Evolutionary conservation across 2,113 vertebrate genomes (phyloP), one percentile per base, ranked within the genome.

Genomic region (Menidia beryllina): DNA sequence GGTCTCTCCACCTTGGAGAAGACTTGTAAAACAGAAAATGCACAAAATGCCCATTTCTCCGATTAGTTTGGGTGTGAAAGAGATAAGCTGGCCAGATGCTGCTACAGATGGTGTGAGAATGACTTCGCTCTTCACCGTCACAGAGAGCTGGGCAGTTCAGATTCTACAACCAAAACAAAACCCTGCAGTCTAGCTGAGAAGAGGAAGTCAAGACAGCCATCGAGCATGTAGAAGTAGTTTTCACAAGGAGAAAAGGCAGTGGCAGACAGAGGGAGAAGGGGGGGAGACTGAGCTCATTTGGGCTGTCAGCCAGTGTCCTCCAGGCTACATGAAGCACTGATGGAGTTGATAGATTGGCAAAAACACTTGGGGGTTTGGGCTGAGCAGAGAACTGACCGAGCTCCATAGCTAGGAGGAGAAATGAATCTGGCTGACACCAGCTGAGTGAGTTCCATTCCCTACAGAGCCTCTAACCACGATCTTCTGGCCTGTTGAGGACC

Each of bases 271-370:
- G 52, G 68, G 71, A 59, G 76, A 79, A 72, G 58, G 56, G 49
- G 60, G 60, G 77, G 72, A 66, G 68, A 73, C 59, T n/a, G 38
- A 82, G 72, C 86, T 89, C 67, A 88, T 85, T 81, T 21, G 3
- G 56, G 75, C 89, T 81, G 75, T 75, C 67, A 81, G 75, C 79
- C 68, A 79, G 63, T 76, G 81, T 90, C 85, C 91, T 84, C 58
- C 68, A 76, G 86, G 89, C 80, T 63, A 63, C 82, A 83, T 77
- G 69, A 83, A 88, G 74, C 72, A 64, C 86, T 88, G 91, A 90
- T 88, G 82, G 86, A 91, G 75, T 75, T 89, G 80, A 86, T 87
- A 83, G 80, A 89, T 88, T 85, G 82, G 69, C 25, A 64, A 17
- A 64, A 77, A 58, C 23, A 52, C 80, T 62, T 47, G 58, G 79